Evolutionary conservation across 2,113 vertebrate species (phyloP).

Genomic region (Eleginops maclovinus): DNA sequence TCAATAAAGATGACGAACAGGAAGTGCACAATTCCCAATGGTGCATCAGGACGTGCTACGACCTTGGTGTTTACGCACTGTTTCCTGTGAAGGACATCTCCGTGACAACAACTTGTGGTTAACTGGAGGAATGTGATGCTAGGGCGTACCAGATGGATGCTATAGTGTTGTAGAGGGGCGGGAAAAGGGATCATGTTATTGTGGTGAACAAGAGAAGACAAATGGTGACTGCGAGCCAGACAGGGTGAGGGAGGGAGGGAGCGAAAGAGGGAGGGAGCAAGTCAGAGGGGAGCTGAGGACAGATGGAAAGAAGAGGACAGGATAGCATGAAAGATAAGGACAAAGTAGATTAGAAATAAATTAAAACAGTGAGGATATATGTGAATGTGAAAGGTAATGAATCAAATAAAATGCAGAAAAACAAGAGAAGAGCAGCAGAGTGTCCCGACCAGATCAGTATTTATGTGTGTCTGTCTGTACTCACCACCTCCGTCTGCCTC

Average conservation of each 20-base stretch:
- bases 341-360: background rate
- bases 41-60: background rate
- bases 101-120: conserved; percentile 4
- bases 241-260: conserved; percentile 2
- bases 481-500: conserved; percentile 35
- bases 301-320: conserved; percentile 6
- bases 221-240: conserved; percentile 8
- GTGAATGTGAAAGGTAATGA: background rate
- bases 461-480: conserved; percentile 52
- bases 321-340: background rate
- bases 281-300: background rate
- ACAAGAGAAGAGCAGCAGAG: conserved; percentile 3
- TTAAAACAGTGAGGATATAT: background rate
- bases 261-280: background rate
- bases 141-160: conserved; percentile 31
- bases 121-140: conserved; percentile 25
- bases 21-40: background rate
- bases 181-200: conserved; percentile 37
- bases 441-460: conserved; percentile 46
- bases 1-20: background rate
- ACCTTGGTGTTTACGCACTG: conserved; percentile 17
- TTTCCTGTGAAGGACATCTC: conserved; percentile 22
- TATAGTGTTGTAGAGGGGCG: background rate
- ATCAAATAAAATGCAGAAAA: background rate
- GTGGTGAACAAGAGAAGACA: conserved; percentile 1